A percentile compares a stretch with the other conserved stretches of the same genome.
phyloP scores from a whole-genome alignment of 2,113 vertebrate species.

The Prinia subflava region DNA sequence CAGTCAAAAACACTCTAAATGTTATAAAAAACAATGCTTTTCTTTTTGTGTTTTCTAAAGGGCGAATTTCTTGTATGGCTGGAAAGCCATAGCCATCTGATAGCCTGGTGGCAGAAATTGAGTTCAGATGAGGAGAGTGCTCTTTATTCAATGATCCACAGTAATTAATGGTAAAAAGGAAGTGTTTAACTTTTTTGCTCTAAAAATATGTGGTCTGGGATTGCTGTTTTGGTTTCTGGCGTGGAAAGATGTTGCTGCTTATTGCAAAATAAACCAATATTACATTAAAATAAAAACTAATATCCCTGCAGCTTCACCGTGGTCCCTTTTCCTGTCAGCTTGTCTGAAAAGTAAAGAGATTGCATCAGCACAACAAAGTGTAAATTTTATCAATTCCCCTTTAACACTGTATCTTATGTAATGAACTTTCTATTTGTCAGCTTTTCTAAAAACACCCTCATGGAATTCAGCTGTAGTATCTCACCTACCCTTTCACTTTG shows the following conservation, averaged over 20 bases:
- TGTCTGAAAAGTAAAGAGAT: not conserved
- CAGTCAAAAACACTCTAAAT: not conserved
- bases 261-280: not conserved
- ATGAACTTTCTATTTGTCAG: not conserved
- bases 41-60: not conserved
- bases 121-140: constrained; percentile 10
- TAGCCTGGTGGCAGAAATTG: not conserved
- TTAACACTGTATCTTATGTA: not conserved
- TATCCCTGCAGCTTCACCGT: not conserved
- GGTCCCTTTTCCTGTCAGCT: not conserved
- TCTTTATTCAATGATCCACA: not conserved
- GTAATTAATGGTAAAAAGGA: not conserved
- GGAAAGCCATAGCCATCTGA: not conserved
- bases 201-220: not conserved
- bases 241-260: not conserved
- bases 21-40: not conserved
- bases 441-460: not conserved
- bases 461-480: not conserved
- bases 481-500: not conserved
- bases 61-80: not conserved
- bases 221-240: not conserved
- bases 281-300: not conserved
- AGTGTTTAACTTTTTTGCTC: not conserved
- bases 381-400: not conserved
- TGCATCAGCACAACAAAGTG: not conserved